Evolutionary conservation across 2,797 vertebrate species (phyloP).

Genomic region (Dryobates pubescens): DNA sequence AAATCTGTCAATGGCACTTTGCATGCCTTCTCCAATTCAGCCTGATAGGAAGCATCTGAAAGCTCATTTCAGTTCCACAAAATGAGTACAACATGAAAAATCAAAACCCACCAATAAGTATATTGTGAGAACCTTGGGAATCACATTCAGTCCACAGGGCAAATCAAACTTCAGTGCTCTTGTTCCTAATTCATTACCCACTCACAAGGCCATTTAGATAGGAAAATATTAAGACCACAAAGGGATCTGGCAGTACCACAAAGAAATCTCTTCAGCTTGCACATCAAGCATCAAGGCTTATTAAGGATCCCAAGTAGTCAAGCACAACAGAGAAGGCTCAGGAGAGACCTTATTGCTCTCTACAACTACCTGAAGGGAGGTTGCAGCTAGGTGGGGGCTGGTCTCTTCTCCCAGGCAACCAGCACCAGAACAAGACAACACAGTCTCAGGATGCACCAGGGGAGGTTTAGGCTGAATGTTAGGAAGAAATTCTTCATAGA

Average conservation of each 20-base stretch:
- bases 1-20: constrained; percentile 47
- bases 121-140: constrained; percentile 25
- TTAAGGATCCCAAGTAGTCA: background rate
- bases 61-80: constrained; percentile 33
- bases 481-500: no score
- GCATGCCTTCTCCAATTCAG: background rate
- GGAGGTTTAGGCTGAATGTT: no score
- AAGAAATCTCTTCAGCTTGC: background rate
- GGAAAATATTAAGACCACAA: background rate
- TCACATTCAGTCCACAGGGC: background rate
- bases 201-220: constrained; percentile 1
- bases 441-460: no score
- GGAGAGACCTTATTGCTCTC: no score
- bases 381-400: no score
- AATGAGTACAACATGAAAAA: constrained; percentile 42
- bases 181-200: constrained; percentile 31
- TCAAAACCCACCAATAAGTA: constrained; percentile 34
- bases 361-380: no score
- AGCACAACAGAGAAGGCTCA: background rate
- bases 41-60: constrained; percentile 34
- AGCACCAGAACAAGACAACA: no score
- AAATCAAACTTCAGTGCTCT: constrained; percentile 28
- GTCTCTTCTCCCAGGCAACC: no score
- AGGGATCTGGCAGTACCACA: background rate
- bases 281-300: background rate